Conservation (phyloP, 2,113 vertebrate species). For the Phrynosoma blainvillii region DNA sequence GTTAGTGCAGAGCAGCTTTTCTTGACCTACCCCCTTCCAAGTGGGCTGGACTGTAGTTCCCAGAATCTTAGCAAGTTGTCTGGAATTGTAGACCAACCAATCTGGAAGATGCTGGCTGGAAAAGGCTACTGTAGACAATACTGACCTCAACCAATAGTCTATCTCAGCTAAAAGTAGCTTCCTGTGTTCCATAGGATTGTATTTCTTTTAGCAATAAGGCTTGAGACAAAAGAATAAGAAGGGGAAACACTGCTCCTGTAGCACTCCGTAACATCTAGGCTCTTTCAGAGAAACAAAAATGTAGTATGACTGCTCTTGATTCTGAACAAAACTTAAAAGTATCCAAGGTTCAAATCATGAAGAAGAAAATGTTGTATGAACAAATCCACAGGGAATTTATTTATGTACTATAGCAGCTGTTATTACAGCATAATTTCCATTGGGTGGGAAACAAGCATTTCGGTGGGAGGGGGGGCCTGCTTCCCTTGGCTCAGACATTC, state of each 20-base stretch:
- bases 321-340: not conserved
- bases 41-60: too few species aligned
- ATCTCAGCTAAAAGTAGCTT: not conserved
- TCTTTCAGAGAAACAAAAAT: not conserved
- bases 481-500: not conserved
- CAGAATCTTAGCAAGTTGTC: too few species aligned
- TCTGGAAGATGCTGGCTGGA: too few species aligned
- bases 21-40: not conserved
- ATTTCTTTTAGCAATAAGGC: not conserved
- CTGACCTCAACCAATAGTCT: not conserved
- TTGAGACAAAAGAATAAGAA: not conserved
- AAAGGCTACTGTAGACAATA: not conserved
- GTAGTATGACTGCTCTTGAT: not conserved
- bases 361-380: not conserved
- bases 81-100: too few species aligned
- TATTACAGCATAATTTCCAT: constrained; percentile 1
- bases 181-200: not conserved
- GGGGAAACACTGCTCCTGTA: not conserved
- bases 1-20: not conserved
- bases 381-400: not conserved
- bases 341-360: not conserved
- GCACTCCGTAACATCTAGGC: rapidly evolving
- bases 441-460: constrained; percentile 23
- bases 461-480: not conserved
- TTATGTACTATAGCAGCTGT: not conserved